phyloP scores from a whole-genome alignment of 2,113 vertebrate genomes.

The Peromyscus polionotus region DNA sequence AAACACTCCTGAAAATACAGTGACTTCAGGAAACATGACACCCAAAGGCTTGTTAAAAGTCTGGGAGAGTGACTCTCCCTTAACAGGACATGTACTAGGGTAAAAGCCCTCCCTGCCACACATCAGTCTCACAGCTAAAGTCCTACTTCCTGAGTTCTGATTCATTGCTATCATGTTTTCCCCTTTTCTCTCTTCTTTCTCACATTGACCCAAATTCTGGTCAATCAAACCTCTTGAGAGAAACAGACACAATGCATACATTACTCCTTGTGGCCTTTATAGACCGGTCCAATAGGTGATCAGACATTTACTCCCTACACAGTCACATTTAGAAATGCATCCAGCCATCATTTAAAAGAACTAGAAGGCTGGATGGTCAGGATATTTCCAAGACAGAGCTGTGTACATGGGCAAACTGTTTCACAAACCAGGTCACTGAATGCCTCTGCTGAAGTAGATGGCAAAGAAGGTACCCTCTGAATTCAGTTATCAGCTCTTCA shows the following conservation, averaged over 20 bases:
- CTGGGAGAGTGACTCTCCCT: not conserved
- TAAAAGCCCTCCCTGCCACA: not conserved
- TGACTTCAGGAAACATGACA: not conserved
- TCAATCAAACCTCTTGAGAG: constrained; percentile 24
- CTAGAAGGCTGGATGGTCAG: not conserved
- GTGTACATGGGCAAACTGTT: not conserved
- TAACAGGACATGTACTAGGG: not conserved
- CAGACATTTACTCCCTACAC: not conserved
- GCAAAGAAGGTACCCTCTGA: not conserved
- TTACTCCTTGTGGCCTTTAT: constrained; percentile 46
- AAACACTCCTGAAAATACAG: not conserved
- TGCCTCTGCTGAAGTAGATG: not conserved
- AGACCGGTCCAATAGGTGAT: not conserved
- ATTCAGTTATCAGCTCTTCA: not conserved
- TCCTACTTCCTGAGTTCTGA: not conserved
- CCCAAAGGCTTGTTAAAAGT: not conserved
- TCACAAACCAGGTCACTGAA: not conserved
- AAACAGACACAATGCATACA: not conserved
- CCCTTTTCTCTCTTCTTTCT: not conserved
- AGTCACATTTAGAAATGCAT: constrained; percentile 1
- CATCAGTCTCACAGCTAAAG: not conserved
- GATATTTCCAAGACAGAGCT: not conserved
- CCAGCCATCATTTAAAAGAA: not conserved
- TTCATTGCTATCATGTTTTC: too few relatives aligned
- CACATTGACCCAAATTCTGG: not conserved